Evolutionary conservation across 1,140 invertebrate species (phyloP).

Genomic region (Zelostemma sp.): DNA sequence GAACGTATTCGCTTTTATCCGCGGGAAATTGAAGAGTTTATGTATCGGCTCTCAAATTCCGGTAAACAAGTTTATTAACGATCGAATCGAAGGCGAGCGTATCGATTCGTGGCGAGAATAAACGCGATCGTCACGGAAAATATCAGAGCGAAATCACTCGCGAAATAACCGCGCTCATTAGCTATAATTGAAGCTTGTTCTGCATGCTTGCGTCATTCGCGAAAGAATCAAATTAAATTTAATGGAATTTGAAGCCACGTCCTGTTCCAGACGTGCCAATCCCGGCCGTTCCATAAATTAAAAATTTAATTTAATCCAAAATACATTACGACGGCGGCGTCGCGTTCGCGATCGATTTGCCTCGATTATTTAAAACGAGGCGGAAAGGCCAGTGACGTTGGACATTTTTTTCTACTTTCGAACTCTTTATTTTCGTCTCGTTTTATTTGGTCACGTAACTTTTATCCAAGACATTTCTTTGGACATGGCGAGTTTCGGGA

Average conservation of each 20-base stretch:
- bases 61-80: too few species aligned
- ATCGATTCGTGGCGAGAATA: too few species aligned
- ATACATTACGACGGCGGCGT: conserved; percentile 21
- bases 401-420: conserved; percentile 20
- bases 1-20: too few species aligned
- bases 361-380: conserved; percentile 33
- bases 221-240: conserved; percentile 42
- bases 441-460: too few species aligned
- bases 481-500: too few species aligned
- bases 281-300: conserved; percentile 38
- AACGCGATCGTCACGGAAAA: too few species aligned
- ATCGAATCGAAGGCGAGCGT: too few species aligned
- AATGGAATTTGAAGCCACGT: conserved; percentile 29
- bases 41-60: too few species aligned
- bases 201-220: conserved; percentile 25
- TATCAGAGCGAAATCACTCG: neutral
- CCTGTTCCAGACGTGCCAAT: conserved; percentile 34
- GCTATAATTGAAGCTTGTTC: conserved; percentile 31
- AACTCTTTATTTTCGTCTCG: neutral
- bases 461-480: too few species aligned
- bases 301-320: conserved; percentile 39
- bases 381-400: conserved; percentile 1
- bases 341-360: conserved; percentile 33
- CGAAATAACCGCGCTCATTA: neutral
- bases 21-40: too few species aligned